Base-by-base conservation (phyloP, 1,140 invertebrate genomes). In the Bradysia coprophila region DNA sequence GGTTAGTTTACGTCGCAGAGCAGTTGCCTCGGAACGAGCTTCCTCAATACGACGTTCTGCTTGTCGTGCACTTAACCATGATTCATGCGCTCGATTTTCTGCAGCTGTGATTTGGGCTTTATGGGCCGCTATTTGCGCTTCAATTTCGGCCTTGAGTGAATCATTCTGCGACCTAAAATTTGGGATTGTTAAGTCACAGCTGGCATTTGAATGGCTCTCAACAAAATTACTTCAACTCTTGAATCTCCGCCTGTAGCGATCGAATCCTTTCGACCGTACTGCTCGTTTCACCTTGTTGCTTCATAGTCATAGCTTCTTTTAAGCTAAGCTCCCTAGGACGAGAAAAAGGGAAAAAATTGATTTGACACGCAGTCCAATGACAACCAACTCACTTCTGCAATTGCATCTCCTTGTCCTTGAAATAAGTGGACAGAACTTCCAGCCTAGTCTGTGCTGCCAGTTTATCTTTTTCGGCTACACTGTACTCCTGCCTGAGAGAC, bases 361-460 rank as follows among this genome's bases (percentile, higher is more conserved):
- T 5, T 34, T 16, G 18, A 34, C 32, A n/a, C n/a, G 28, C 18
- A 16, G 18, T 15, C n/a, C 18, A 31, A 31, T 8, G n/a, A 31
- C n/a, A 31, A 31, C 13, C 18, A 38, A 22, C 38, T 39, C 65
- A 84, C 84, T 84, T 87, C 57, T 88, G 75, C 20, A 88, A 62
- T 58, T 89, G 77, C 16, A 74, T 68, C 64, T 92, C 87, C 53
- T 85, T 82, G 46, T 90, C 83, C 53, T 88, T 81, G 61, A 92
- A 92, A 55, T 89, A 90, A 51, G 78, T 80, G 0, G 80, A 78
- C 23, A 92, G 62, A 5, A 91, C 86, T 57, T 86, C 77, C 1
- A 92, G 66, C 50, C 82, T 75, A 0, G 83, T 89, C 50, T 79
- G 69, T 1, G 82, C 78, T 55, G 90, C 84, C 15, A 78, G 65